A percentile compares a stretch with the other conserved stretches of the same genome.
Conservation (phyloP, 2,113 vertebrate species). For the Panthera tigris region DNA sequence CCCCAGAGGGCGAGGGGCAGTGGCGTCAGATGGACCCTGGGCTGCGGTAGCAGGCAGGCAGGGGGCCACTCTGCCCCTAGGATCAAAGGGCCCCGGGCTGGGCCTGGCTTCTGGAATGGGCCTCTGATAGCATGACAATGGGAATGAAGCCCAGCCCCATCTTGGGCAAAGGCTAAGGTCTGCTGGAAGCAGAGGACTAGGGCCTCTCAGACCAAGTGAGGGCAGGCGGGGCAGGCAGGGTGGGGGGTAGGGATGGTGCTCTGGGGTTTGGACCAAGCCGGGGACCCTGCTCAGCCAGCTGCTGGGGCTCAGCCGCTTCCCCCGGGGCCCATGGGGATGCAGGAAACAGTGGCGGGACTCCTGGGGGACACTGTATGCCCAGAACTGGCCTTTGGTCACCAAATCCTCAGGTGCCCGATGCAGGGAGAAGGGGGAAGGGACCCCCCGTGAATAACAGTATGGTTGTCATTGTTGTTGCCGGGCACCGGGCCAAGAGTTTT, state of each 20-base stretch:
- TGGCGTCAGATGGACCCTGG: not conserved
- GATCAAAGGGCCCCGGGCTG: constrained; percentile 62
- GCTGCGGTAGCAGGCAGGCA: not conserved
- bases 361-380: not conserved
- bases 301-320: not conserved
- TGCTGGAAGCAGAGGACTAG: not conserved
- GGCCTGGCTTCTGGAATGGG: not conserved
- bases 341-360: not conserved
- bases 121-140: constrained; percentile 31
- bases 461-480: not conserved
- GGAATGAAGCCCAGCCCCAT: not conserved
- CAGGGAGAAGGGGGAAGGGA: not conserved
- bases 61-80: not conserved
- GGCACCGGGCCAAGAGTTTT: not conserved
- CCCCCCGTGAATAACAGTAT: not conserved
- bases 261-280: not conserved
- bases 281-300: not conserved
- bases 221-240: not conserved
- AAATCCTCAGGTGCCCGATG: not conserved
- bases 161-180: constrained; percentile 56
- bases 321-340: not conserved
- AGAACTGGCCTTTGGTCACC: not conserved
- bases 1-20: not conserved
- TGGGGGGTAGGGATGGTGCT: not conserved
- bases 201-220: not conserved